Conservation (phyloP, 2,113 vertebrate species). For the Tragelaphus imberbis region DNA sequence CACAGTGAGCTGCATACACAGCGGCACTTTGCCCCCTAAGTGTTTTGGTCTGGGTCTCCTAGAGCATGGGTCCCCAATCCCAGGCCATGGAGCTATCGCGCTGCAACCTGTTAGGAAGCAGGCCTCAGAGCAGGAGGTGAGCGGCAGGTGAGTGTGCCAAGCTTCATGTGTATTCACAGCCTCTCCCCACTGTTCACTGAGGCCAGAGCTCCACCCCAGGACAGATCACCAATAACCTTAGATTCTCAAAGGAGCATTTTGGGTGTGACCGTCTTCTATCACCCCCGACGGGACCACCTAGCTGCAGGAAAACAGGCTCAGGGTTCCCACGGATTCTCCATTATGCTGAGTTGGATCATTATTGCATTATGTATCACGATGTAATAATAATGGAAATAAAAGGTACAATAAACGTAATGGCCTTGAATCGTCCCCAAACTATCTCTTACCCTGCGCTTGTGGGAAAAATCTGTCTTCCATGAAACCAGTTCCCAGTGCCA, state of each 20-base stretch:
- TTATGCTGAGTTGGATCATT: neutral
- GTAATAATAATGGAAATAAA: neutral
- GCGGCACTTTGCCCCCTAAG: rapidly evolving
- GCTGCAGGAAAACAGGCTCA: neutral
- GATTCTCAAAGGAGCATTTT: neutral
- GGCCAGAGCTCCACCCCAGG: neutral
- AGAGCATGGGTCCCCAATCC: no score
- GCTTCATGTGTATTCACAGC: neutral
- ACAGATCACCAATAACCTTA: neutral
- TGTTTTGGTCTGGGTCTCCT: rapidly evolving
- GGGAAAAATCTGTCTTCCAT: neutral
- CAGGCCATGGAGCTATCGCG: rapidly evolving
- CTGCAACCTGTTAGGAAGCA: neutral
- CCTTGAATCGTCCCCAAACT: neutral
- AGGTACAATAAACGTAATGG: neutral
- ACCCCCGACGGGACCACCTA: rapidly evolving
- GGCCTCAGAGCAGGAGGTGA: neutral
- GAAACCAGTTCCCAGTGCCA: neutral
- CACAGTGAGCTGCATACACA: rapidly evolving
- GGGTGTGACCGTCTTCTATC: neutral
- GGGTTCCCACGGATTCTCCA: neutral
- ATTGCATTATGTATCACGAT: neutral
- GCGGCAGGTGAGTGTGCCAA: neutral
- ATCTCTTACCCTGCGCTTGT: neutral
- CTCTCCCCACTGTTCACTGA: neutral